Conservation (phyloP, 2,797 vertebrate species). For the Prunella strophiata region DNA sequence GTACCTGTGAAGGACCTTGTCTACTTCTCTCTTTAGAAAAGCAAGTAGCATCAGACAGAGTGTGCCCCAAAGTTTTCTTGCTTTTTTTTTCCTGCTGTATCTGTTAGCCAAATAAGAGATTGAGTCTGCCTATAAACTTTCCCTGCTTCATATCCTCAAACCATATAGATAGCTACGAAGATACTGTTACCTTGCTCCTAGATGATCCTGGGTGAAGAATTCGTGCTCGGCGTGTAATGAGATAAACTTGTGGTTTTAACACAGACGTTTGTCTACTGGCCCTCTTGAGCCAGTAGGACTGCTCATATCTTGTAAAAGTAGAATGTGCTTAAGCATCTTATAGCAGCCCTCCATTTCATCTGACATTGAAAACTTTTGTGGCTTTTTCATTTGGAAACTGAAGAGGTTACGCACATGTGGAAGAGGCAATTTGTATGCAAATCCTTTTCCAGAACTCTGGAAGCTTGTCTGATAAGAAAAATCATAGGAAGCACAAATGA, state of each 20-base stretch:
- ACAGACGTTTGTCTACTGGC: neutral
- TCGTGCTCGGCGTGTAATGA: neutral
- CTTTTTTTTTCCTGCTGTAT: neutral
- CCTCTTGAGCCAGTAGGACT: neutral
- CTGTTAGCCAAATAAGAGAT: neutral
- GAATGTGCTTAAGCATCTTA: neutral
- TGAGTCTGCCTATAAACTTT: neutral
- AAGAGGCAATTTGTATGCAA: neutral
- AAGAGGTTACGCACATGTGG: fast-evolving
- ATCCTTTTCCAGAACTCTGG: neutral
- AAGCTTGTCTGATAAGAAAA: slow-evolving; percentile 43
- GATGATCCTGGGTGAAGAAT: neutral
- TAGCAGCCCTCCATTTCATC: neutral
- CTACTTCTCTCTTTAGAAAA: neutral
- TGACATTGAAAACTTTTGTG: neutral
- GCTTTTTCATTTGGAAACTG: neutral
- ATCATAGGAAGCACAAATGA: slow-evolving; percentile 54
- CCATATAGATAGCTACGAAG: neutral
- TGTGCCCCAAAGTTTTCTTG: neutral
- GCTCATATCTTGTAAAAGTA: neutral
- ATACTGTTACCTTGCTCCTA: neutral
- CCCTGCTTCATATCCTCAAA: neutral
- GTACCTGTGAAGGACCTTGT: neutral
- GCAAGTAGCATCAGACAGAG: neutral
- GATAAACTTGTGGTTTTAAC: neutral